phyloP scores from a whole-genome alignment of 2,797 vertebrate species.

The Pseudomugil tenellus region DNA sequence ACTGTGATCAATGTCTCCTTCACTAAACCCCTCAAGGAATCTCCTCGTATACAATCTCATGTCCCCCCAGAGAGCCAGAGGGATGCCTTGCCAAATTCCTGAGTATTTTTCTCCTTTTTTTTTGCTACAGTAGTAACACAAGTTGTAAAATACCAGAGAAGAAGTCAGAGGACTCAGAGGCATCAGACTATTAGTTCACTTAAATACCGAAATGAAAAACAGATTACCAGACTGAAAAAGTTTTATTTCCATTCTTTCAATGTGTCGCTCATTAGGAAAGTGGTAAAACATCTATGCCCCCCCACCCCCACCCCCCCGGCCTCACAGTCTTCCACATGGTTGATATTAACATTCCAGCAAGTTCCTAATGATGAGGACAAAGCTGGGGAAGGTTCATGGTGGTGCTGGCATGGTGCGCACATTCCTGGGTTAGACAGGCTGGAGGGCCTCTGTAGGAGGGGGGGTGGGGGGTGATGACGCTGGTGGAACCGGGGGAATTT shows the following conservation, averaged over 20 bases:
- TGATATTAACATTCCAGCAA: constrained; percentile 82
- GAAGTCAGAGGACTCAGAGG: constrained; percentile 58
- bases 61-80: constrained; percentile 58
- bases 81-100: constrained; percentile 79
- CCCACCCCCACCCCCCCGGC: constrained; percentile 1
- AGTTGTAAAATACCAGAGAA: constrained; percentile 68
- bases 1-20: constrained; percentile 39
- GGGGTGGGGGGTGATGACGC: constrained; percentile 29
- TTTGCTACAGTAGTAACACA: constrained; percentile 61
- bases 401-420: constrained; percentile 65
- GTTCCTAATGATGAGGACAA: constrained; percentile 75
- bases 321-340: constrained; percentile 75
- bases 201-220: constrained; percentile 44
- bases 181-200: constrained; percentile 60
- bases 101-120: constrained; percentile 79
- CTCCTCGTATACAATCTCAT: constrained; percentile 70
- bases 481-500: not conserved
- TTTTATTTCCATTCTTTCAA: constrained; percentile 40
- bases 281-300: constrained; percentile 52
- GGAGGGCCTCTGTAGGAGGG: constrained; percentile 52
- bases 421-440: constrained; percentile 70
- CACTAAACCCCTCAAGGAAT: constrained; percentile 66
- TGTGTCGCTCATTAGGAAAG: constrained; percentile 44
- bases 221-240: not conserved
- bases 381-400: constrained; percentile 67